Percentiles rank a stretch among this genome's conserved stretches.
These are phyloP conservation scores for Caenorhabditis sp. DNA, from an alignment of 2,888 invertebrate genomes.

Conservation along the genomic window DNA sequence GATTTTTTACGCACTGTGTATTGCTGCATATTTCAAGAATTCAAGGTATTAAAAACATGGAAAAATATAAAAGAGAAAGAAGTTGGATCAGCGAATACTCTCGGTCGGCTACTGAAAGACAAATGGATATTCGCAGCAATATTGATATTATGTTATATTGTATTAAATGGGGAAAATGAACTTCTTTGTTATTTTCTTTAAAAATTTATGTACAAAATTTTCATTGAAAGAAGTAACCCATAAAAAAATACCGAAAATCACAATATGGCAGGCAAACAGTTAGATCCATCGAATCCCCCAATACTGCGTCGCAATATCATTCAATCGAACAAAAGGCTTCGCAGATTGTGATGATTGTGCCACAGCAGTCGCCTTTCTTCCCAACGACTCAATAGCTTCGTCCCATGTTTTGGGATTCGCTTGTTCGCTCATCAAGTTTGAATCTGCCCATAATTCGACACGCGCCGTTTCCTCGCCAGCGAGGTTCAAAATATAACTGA, in stretches of 20 bases:
- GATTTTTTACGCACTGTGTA: no score
- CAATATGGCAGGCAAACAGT: background rate
- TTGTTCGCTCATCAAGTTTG: background rate
- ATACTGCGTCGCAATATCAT: constrained; percentile 46
- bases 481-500: constrained; percentile 24
- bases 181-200: no score
- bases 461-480: constrained; percentile 47
- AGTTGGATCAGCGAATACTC: no score
- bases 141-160: no score
- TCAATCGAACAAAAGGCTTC: constrained; percentile 32
- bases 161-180: no score
- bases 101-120: no score
- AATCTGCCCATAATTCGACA: constrained; percentile 35
- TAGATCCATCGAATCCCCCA: constrained; percentile 38
- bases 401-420: constrained; percentile 37
- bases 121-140: no score
- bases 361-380: constrained; percentile 18
- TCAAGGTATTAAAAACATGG: no score
- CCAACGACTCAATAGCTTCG: constrained; percentile 39
- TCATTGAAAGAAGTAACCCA: background rate
- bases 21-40: no score
- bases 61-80: no score
- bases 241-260: background rate
- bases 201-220: background rate
- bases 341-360: constrained; percentile 35